Base-by-base conservation (phyloP, 2,888 invertebrate species). In the Nephrotoma guestfalica region DNA sequence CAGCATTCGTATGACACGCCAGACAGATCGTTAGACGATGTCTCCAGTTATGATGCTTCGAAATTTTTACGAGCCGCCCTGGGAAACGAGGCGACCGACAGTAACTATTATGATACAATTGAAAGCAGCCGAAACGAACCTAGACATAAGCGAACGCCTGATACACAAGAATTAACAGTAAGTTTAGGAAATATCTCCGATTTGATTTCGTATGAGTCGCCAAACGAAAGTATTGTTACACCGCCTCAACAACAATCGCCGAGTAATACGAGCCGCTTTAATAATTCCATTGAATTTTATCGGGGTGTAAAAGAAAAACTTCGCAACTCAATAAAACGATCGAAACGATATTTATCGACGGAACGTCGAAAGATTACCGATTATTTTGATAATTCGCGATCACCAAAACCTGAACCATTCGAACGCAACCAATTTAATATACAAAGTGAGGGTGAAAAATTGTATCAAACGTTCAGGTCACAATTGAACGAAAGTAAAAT, bases 281-380 rank as follows among this genome's bases (percentile, higher is more conserved):
- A 85, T 41, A 85, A 85, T 41, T 43, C 89, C n/a, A 71, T 89
- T 86, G 88, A 89, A 11, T 89, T 89, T 13, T 91, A 90, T 87
- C 89, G 89, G 30, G 88, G 89, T 41, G 88, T 91, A 0, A 91
- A 90, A 88, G 89, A 90, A 86, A 90, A 90, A 47, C 86, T 91
- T 51, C 89, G 90, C 0, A 90, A 90, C 30, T 92, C 92, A 0
- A 89, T 91, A 87, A 89, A 90, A 85, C 90, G 89, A 87, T 89
- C 91, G 47, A 90, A 90, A 87, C 88, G 88, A 40, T 90, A 90
- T 30, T 88, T 91, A 18, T 88, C 88, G 86, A 88, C 88, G 6
- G 90, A 90, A 85, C 89, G 89, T 71, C 90, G 89, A 84, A 89
- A 89, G 0, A 86, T 91, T 13, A 88, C 90, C 0, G 88, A 89